Evolutionary conservation across 2,113 vertebrate species (phyloP), one percentile per base, ranked within the genome.

Genomic region (Varanus salvator): DNA sequence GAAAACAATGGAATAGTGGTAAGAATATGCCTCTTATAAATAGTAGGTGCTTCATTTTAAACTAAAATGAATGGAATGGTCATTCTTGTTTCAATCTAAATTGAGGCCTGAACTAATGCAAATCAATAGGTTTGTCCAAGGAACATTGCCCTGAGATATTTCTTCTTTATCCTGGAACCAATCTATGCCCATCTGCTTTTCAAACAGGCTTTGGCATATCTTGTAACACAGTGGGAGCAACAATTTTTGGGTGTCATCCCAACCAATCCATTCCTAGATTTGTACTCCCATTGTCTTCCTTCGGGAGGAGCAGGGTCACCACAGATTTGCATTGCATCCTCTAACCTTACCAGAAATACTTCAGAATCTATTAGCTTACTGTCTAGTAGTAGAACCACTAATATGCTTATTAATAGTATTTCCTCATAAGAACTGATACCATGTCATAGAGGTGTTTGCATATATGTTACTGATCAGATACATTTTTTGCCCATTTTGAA

Each of bases 11-110:
- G 84, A 90, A 74, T 77, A 84, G 0, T 90, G 1, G 0, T 72
- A 19, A 17, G n/a, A 66, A 38, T 38, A 25, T 21, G n/a, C 44
- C 8, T 44, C 57, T 66, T 21, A 38, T 0, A 87, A 54, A 88
- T 87, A 29, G 11, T 34, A 57, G 38, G 29, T 86, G n/a, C 5
- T 11, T 71, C 11, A 38, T 80, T 84, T 77, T 86, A 74, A 74
- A 34, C n/a, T 6, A 89, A 85, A 90, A 88, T 81, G 80, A 92
- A 84, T 88, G 48, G 75, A 85, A 86, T 76, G 92, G 48, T 87
- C 60, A 31, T 34, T 54, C 8, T 74, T 72, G 7, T 85, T 54
- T 85, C 23, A 83, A 66, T 44, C 25, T 25, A 84, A 66, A 8
- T 25, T 8, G 48, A 12, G n/a, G 31, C 57, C 50, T 86, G 57